Evolutionary conservation across 2,888 invertebrate genomes (phyloP), one percentile per base, ranked within the genome.

Genomic region (Anarsia innoxiella): DNA sequence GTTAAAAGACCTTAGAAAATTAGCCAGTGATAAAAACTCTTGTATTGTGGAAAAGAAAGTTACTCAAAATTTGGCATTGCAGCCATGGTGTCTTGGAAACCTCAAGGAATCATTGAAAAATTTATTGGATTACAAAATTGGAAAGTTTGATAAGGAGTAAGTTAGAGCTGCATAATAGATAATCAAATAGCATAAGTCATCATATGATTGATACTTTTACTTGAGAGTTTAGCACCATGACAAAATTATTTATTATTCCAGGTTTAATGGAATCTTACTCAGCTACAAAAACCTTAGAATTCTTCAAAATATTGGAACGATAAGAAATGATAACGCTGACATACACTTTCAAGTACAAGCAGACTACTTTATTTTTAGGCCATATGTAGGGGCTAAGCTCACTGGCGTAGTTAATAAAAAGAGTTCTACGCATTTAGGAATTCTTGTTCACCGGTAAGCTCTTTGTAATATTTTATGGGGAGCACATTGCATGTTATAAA

Each of bases 371-470:
- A 70, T 92, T 44, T 84, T 84, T 58, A 85, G 82, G 45, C 92
- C 92, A 8, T 63, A 72, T 60, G 68, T 90, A 32, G 91, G 89
- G 2, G 87, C 87, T 41, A 77, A 68, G 19, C 60, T 92, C 31
- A 86, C 80, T 59, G 92, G 91, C 6, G 62, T 88, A 46, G 89
- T 92, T 0, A 91, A 89, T 58, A 91, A 91, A 62, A 89, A 88
- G 46, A 88, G 88, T 46, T 65, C 74, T 23, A 88, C 89, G 48
- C 90, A 92, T 70, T 72, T 93, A 39, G 90, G 89, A 2, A 86
- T 91, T 45, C 76, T 92, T 35, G 88, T 92, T 0, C 91, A 92
- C 59, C 86, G 82, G 84, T 84, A 60, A 59, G 3, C n/a, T 25
- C n/a, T 9, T 9, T n/a, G 19, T 5, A 5, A 5, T 19, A 5